Conservation (phyloP, 2,797 vertebrate genomes). For the Tenualosa thibaudeaui region DNA sequence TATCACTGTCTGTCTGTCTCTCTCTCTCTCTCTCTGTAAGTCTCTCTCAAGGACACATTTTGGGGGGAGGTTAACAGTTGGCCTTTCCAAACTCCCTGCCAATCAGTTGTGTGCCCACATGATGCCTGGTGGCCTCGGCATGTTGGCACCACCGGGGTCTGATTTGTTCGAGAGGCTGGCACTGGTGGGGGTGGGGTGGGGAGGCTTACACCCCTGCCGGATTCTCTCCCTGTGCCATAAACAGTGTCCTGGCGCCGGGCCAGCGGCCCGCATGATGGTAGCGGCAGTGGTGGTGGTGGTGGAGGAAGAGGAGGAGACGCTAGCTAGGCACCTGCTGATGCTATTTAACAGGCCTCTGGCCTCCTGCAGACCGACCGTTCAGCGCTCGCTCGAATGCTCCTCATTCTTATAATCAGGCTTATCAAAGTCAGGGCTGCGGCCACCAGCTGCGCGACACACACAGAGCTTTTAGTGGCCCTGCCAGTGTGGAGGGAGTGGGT, state of each 20-base stretch:
- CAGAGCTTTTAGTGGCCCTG: not conserved
- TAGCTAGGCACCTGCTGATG: not conserved
- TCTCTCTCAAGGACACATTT: not conserved
- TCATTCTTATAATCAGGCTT: not conserved
- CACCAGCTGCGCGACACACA: not conserved
- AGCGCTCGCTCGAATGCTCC: not conserved
- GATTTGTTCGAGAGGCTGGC: slow-evolving; percentile 12
- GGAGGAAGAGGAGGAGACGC: too few species aligned
- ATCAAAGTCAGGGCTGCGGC: not conserved
- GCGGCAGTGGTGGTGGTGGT: too few species aligned
- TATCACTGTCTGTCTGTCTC: too few species aligned
- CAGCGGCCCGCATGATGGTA: not conserved
- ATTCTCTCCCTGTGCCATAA: not conserved
- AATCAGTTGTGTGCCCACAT: not conserved
- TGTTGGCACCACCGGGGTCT: slow-evolving; percentile 1
- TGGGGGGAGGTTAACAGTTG: not conserved
- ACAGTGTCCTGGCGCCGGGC: not conserved
- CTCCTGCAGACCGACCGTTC: not conserved
- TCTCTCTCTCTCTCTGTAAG: not conserved
- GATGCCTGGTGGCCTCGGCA: slow-evolving; percentile 1
- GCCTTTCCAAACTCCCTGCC: slow-evolving; percentile 1
- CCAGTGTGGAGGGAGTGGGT: not conserved
- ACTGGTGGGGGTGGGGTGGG: not conserved
- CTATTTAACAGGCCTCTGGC: not conserved
- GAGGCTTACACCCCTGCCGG: not conserved